A percentile compares a stretch with the other conserved stretches of the same genome.
Evolutionary conservation across 37 sponge, comb jelly and placozoan genomes (phyloP).

Genomic region (Beroe ovata): DNA sequence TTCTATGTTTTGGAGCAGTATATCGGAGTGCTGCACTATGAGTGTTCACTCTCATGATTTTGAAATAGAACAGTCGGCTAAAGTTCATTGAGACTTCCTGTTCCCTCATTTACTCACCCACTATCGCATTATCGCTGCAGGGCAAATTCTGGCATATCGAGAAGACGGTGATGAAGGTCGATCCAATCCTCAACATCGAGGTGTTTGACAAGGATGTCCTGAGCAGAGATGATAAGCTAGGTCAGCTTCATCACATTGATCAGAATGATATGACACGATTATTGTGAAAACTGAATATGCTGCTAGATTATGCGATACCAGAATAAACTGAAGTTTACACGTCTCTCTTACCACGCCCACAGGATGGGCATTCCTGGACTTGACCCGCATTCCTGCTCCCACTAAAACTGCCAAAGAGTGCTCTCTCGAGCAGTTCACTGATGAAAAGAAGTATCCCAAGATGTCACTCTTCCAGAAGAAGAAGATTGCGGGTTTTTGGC

Average conservation of each 20-base stretch:
- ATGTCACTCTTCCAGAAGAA: constrained; percentile 88
- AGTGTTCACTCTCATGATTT: too few relatives aligned
- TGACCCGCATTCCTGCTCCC: constrained; percentile 74
- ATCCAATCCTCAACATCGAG: constrained; percentile 31
- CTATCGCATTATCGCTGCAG: too few relatives aligned
- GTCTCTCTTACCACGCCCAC: too few relatives aligned
- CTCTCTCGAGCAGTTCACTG: constrained; percentile 72
- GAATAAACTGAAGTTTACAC: too few relatives aligned
- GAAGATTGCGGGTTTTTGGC: constrained; percentile 96
- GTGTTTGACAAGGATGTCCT: constrained; percentile 65
- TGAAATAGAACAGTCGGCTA: too few relatives aligned
- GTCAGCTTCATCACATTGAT: background rate
- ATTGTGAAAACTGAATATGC: too few relatives aligned
- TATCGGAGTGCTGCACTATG: too few relatives aligned
- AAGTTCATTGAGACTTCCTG: too few relatives aligned
- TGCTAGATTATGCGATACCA: too few relatives aligned
- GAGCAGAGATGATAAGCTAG: constrained; percentile 43
- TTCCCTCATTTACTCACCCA: too few relatives aligned
- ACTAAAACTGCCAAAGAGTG: constrained; percentile 74
- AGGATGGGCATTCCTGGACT: constrained; percentile 82
- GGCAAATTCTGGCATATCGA: constrained; percentile 66
- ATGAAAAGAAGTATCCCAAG: constrained; percentile 10
- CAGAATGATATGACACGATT: too few relatives aligned
- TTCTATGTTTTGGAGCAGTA: too few relatives aligned
- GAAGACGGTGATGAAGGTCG: constrained; percentile 49